Percentiles rank a stretch among this genome's conserved stretches.
Evolutionary conservation across 2,797 vertebrate species (phyloP).

Genomic region (Thamnophis elegans): DNA sequence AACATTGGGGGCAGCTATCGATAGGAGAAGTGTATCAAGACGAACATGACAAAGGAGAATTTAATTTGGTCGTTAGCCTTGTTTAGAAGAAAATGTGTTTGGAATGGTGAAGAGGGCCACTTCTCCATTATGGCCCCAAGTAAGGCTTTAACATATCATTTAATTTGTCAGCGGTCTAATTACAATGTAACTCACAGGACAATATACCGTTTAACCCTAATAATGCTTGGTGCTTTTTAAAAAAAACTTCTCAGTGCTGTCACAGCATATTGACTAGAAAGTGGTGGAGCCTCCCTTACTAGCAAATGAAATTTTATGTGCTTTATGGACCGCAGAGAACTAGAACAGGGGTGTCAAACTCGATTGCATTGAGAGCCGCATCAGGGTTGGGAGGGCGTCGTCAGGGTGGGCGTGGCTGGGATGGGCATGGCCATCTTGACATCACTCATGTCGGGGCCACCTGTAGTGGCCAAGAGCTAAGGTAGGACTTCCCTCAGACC

Average conservation of each 20-base stretch:
- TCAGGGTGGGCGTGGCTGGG: no score
- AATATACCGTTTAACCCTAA: not conserved
- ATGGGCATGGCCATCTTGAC: no score
- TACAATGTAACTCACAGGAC: not conserved
- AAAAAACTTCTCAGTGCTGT: not conserved
- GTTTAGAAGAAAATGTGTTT: conserved; percentile 25
- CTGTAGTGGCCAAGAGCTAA: no score
- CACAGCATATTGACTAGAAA: not conserved
- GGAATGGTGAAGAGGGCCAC: conserved; percentile 9
- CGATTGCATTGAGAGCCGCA: no score
- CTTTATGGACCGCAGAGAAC: not conserved
- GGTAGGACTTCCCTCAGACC: no score
- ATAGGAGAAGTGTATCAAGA: conserved; percentile 15
- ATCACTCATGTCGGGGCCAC: no score
- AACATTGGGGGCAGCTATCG: conserved; percentile 19
- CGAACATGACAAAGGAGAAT: conserved; percentile 30
- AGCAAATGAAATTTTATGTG: not conserved
- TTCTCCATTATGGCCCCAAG: not conserved
- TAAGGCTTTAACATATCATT: conserved; percentile 7
- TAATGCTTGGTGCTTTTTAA: not conserved
- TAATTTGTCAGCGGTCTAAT: conserved; percentile 15
- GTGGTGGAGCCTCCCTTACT: not conserved
- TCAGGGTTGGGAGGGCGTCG: no score
- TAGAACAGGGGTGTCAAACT: no score
- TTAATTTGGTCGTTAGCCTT: conserved; percentile 24